Base-by-base conservation (phyloP, 2,113 vertebrate genomes). In the Sprattus sprattus region DNA sequence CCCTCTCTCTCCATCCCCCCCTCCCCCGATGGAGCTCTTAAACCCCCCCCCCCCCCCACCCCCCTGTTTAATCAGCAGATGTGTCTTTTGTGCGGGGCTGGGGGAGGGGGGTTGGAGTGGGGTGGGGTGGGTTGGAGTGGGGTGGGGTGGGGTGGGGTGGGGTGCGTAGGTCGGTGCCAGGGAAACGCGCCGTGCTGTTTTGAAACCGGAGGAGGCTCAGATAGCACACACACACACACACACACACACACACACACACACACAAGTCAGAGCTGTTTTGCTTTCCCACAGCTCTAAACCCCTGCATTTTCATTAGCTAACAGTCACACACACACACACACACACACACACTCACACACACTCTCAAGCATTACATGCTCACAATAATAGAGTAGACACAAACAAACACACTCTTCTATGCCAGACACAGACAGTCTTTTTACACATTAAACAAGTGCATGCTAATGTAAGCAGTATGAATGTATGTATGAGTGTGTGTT, bases 251-350 rank as follows among this genome's bases (percentile, higher is more conserved):
- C 89, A 93, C 90, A 88, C 89, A 93, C 90, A 88, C 89, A 93
- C 90, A 87, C 92, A 88, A 89, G 64, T 71, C 64, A 32, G 64
- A 71, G 83, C 90, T 92, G 92, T 89, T 93, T 92, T 93, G 85
- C 92, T 94, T 94, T 94, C 92, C 93, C 89, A 94, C 90, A 89
- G 32, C 89, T 89, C 85, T 89, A 85, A 89, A 90, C 86, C 64
- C 85, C 87, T 89, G 88, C 93, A 94, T 92, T 93, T 71, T 95
- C 94, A 95, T 95, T 94, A 95, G 92, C 93, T 93, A 94, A 94
- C 91, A 93, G 22, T 8, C 39, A 7, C 47, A 49, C 47, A 8
- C 60, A 25, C 20, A 9, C 60, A 25, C 60, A 64, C 60, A 93
- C 60, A n/a, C 39, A 7, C 47, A 49, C 47, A 25, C 60, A 25